Base-by-base conservation (phyloP, 2,113 vertebrate genomes). In the Alosa alosa region DNA sequence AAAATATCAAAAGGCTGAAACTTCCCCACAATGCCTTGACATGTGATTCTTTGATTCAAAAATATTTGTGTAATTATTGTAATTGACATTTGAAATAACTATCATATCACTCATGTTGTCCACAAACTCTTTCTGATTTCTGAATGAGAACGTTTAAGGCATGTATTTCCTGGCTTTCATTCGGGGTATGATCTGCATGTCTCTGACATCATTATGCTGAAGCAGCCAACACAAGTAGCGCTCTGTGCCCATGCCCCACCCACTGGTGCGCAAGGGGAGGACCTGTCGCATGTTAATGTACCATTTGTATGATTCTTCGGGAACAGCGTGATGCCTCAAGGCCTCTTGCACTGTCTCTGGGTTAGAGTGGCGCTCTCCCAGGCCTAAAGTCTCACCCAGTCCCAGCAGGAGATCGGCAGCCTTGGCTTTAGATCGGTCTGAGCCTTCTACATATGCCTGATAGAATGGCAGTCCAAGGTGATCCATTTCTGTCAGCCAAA, bases 181-280 rank as follows among this genome's bases (percentile, higher is more conserved):
- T 82, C 95, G 91, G 0, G 95, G 95, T 85, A 96, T 95, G 86
- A 96, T 95, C n/a, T 95, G 93, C 81, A 95, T 89, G 84, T 96
- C 95, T 91, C 95, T 93, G 85, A 96, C 82, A 60, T 96, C 95
- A 78, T 93, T 64, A 7, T 96, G 95, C 84, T 94, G 92, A 44
- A 96, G 95, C 55, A 96, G 91, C 95, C 95, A 96, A 84, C 95
- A 96, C 86, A 96, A 47, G 81, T 94, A 96, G 81, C 95, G 93
- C 87, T 96, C 95, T 0, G 94, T 94, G 7, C 95, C 95, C 94
- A 96, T 96, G 7, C 95, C 95, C 95, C 95, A 96, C n/a, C 95
- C 95, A 82, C 95, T 95, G 49, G 94, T 95, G 47, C 88, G 90
- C 6, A 96, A 93, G 15, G 94, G 93, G 57, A 93, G 90, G 72